Percentiles rank a stretch among this genome's conserved stretches.
phyloP scores from a whole-genome alignment of 2,888 invertebrate genomes.

The Hemithea aestivaria region DNA sequence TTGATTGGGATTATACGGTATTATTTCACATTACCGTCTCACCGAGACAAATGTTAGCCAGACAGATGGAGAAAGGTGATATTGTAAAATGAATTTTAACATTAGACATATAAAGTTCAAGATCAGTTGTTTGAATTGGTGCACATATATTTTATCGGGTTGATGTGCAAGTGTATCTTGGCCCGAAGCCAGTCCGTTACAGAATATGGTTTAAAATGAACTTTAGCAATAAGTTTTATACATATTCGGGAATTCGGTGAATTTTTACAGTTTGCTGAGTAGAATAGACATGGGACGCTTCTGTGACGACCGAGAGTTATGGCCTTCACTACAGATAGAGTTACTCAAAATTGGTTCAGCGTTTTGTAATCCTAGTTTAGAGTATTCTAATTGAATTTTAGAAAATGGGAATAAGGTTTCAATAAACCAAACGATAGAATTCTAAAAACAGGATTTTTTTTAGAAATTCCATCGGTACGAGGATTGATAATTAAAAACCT shows the following conservation, averaged over 20 bases:
- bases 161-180: slow-evolving; percentile 26
- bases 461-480: too few species aligned
- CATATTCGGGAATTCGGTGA: slow-evolving; percentile 24
- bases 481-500: too few species aligned
- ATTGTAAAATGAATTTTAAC: slow-evolving; percentile 14
- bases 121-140: slow-evolving; percentile 1
- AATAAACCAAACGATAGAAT: too few species aligned
- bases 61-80: slow-evolving; percentile 2
- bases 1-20: slow-evolving; percentile 8
- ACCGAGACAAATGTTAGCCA: slow-evolving; percentile 6
- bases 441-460: too few species aligned
- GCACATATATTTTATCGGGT: slow-evolving; percentile 11
- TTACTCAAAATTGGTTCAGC: too few species aligned
- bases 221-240: slow-evolving; percentile 31
- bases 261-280: slow-evolving; percentile 28
- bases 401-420: too few species aligned
- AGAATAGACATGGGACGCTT: slow-evolving; percentile 13
- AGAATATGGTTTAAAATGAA: slow-evolving; percentile 35
- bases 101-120: slow-evolving; percentile 8
- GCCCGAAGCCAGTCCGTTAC: slow-evolving; percentile 35
- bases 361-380: too few species aligned
- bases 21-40: slow-evolving; percentile 10
- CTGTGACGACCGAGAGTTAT: slow-evolving; percentile 21
- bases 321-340: slow-evolving; percentile 12
- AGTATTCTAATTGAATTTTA: too few species aligned